phyloP scores from a whole-genome alignment of 2,888 invertebrate genomes.

The Conus canariensis region DNA sequence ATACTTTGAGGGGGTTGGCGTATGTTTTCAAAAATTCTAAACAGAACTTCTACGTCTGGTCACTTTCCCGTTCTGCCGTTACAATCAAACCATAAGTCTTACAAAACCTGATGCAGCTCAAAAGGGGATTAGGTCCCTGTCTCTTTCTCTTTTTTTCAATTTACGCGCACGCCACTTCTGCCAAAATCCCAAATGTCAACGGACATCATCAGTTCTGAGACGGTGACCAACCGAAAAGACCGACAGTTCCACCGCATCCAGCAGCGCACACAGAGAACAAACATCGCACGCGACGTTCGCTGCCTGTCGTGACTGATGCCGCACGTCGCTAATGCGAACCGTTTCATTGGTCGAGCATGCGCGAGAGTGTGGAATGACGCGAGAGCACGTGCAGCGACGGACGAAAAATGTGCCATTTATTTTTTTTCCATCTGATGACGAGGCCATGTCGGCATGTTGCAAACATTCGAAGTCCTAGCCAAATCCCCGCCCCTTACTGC shows the following conservation, averaged over 20 bases:
- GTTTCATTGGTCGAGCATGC: conserved; percentile 38
- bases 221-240: neutral
- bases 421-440: conserved; percentile 46
- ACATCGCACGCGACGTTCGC: conserved; percentile 29
- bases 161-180: too few species aligned
- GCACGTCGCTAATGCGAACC: conserved; percentile 8
- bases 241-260: neutral
- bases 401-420: conserved; percentile 44
- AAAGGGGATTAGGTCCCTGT: neutral
- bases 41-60: too few species aligned
- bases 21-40: too few species aligned
- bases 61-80: too few species aligned
- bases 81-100: too few species aligned
- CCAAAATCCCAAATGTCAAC: conserved; percentile 32
- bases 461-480: conserved; percentile 45
- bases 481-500: conserved; percentile 37
- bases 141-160: neutral
- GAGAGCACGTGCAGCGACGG: conserved; percentile 39
- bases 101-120: neutral
- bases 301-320: conserved; percentile 21
- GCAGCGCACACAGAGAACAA: neutral
- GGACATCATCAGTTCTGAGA: conserved; percentile 23
- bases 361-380: neutral
- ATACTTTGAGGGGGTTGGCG: too few species aligned
- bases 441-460: conserved; percentile 47